Evolutionary conservation across 2,113 vertebrate species (phyloP), one percentile per base, ranked within the genome.

Genomic region (Ophiodon elongatus): DNA sequence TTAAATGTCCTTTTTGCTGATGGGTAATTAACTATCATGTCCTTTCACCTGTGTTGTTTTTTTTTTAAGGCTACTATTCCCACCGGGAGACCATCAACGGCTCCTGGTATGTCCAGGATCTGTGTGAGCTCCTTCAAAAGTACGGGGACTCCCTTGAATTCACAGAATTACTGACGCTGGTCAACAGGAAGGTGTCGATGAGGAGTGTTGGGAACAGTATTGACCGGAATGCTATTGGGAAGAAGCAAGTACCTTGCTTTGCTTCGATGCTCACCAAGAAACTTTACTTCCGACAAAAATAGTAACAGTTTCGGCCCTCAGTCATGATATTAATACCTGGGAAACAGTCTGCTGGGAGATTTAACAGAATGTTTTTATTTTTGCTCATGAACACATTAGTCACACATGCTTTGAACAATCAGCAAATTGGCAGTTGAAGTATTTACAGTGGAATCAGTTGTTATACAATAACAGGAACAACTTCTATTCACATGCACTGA

Each of bases 201-300:
- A 97, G 98, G 79, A 95, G 59, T 0, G 98, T 99, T 8, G 92
- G 65, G 4, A 15, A 37, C 0, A 92, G 92, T 86, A 89, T 0
- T 1, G 96, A 97, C 54, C 68, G 0, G 0, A 89, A 5, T 0
- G 94, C 96, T 9, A 93, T 97, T 8, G 98, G 98, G 21, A 99
- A 99, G 92, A 99, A 99, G 80, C 98, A 99, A 91, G 96, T 99
- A 2, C 98, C 98, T 23, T 99, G 97, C 88, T 99, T 99, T 85
- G 95, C 96, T 8, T 99, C 98, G 0, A 99, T 99, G 98, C 93
- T 99, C 71, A 99, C 98, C 19, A 99, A 98, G 93, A 99, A 98
- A 88, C 89, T 99, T 13, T 97, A 96, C 90, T 97, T 99, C 82
- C 85, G 89, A 73, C 92, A 96, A 15, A 99, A 97, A 85, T 85